phyloP scores from a whole-genome alignment of 2,797 vertebrate genomes.

The Phalloptychus januarius region DNA sequence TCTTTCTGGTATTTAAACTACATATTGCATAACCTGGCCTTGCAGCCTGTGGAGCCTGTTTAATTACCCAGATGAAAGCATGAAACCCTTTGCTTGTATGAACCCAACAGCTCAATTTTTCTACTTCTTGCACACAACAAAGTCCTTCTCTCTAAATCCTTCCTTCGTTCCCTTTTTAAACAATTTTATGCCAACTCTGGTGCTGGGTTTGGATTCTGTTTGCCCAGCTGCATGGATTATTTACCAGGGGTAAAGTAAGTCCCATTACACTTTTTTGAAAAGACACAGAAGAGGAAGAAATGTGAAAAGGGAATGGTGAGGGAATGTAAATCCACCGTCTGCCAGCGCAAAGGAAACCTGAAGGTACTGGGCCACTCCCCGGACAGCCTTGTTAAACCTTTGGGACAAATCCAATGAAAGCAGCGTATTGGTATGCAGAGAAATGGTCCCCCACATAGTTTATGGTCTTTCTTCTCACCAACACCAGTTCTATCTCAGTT shows the following conservation, averaged over 20 bases:
- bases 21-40: conserved; percentile 52
- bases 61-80: conserved; percentile 22
- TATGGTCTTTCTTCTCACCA: conserved; percentile 39
- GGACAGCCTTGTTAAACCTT: conserved; percentile 82
- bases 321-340: conserved; percentile 80
- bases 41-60: conserved; percentile 41
- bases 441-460: conserved; percentile 55
- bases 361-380: conserved; percentile 81
- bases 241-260: conserved; percentile 90
- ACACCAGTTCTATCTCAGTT: conserved; percentile 31
- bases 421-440: conserved; percentile 81
- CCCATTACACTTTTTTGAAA: conserved; percentile 83
- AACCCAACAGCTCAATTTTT: conserved; percentile 36
- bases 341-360: conserved; percentile 85
- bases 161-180: conserved; percentile 74
- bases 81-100: conserved; percentile 20
- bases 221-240: conserved; percentile 94
- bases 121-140: conserved; percentile 39
- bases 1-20: conserved; percentile 37
- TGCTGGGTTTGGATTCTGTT: conserved; percentile 85
- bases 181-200: conserved; percentile 81
- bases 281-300: conserved; percentile 72
- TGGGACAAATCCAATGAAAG: conserved; percentile 86
- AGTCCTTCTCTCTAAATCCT: conserved; percentile 53
- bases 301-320: conserved; percentile 71